These are phyloP conservation scores for Euleptes europaea DNA, from an alignment of 2,113 vertebrate genomes.

Conservation along the genomic window DNA sequence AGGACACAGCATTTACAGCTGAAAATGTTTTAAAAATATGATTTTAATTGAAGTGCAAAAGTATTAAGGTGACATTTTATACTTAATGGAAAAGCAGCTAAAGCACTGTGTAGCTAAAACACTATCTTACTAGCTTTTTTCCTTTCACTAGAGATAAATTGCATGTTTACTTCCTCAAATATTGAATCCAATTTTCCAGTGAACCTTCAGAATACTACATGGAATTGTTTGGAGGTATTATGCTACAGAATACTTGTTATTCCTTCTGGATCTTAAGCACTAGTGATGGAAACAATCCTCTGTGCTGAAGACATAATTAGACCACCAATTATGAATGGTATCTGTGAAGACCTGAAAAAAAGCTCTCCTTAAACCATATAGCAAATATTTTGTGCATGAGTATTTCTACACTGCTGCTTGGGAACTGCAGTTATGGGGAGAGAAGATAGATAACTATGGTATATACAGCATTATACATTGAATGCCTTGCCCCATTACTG, in stretches of 20 bases:
- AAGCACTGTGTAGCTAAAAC: not conserved
- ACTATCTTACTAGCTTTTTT: not conserved
- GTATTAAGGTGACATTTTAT: not conserved
- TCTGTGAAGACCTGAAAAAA: too few species aligned
- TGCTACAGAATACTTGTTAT: not conserved
- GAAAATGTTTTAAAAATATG: slow-evolving; percentile 36
- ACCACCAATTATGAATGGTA: too few species aligned
- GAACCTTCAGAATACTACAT: not conserved
- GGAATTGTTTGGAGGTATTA: not conserved
- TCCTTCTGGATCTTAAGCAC: not conserved
- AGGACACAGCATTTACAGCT: slow-evolving; percentile 94
- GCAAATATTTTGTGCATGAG: too few species aligned
- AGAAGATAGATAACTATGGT: too few species aligned
- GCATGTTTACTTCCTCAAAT: not conserved
- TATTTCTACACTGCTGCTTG: too few species aligned
- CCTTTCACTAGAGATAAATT: not conserved
- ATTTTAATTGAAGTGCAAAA: slow-evolving; percentile 4
- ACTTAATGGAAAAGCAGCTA: not conserved
- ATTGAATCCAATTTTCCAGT: not conserved
- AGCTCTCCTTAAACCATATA: too few species aligned
- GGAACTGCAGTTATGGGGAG: too few species aligned
- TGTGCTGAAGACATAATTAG: too few species aligned
- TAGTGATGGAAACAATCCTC: not conserved
- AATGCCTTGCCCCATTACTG: too few species aligned
- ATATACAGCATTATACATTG: too few species aligned